Percentiles rank a stretch among this genome's conserved stretches.
Evolutionary conservation across 2,888 invertebrate genomes (phyloP).

Genomic region (Oscheius sp.): DNA sequence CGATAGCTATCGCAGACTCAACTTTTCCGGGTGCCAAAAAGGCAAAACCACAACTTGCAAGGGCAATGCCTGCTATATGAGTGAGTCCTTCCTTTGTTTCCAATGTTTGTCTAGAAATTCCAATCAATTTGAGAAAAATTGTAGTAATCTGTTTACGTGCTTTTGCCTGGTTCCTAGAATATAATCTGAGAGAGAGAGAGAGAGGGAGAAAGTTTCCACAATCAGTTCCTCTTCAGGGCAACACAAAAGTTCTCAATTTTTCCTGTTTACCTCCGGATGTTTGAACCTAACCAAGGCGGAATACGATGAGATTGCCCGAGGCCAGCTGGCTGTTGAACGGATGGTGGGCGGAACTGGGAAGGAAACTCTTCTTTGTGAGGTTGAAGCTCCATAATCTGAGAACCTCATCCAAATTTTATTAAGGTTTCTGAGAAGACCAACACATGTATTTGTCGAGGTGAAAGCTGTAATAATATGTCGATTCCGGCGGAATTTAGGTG

Average conservation of each 20-base stretch:
- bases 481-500: constrained; percentile 25
- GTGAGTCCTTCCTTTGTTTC: not conserved
- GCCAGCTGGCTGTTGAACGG: not conserved
- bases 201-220: too few relatives aligned
- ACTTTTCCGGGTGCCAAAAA: constrained; percentile 19
- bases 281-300: constrained; percentile 27
- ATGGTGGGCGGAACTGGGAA: constrained; percentile 18
- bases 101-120: too few relatives aligned
- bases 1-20: constrained; percentile 10
- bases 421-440: constrained; percentile 27
- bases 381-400: not conserved
- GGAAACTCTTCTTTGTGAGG: constrained; percentile 31
- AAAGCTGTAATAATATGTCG: constrained; percentile 26
- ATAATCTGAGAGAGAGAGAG: too few relatives aligned
- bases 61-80: constrained; percentile 31
- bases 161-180: too few relatives aligned
- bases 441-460: constrained; percentile 22
- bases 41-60: constrained; percentile 12
- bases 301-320: constrained; percentile 18
- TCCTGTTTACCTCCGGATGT: constrained; percentile 29
- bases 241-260: constrained; percentile 28
- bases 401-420: not conserved
- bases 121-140: too few relatives aligned
- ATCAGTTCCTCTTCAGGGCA: constrained; percentile 25
- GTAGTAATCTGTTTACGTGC: too few relatives aligned